These are phyloP conservation scores for Argya squamiceps DNA, from an alignment of 2,797 vertebrate genomes.

Conservation along the genomic window DNA sequence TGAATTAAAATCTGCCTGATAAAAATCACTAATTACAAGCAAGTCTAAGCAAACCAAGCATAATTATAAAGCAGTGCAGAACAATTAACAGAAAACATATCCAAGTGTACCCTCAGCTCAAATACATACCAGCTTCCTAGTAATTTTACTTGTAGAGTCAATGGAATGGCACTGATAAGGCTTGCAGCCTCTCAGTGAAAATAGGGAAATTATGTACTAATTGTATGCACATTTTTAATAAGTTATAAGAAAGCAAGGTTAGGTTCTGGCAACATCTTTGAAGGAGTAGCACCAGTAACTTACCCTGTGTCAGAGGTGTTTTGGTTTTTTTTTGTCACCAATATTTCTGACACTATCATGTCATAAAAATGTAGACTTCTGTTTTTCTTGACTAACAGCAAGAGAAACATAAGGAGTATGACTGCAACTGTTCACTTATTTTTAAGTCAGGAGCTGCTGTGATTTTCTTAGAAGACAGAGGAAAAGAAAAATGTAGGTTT, in stretches of 20 bases:
- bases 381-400: background rate
- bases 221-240: slow-evolving; percentile 9
- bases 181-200: background rate
- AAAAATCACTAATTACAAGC: background rate
- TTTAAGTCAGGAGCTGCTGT: background rate
- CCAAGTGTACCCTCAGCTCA: background rate
- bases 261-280: background rate
- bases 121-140: background rate
- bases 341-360: background rate
- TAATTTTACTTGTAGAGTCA: background rate
- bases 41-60: background rate
- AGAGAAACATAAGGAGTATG: background rate
- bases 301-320: background rate
- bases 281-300: background rate
- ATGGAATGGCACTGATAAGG: background rate
- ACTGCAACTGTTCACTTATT: background rate
- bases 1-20: background rate
- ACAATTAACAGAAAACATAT: background rate
- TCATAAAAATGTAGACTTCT: background rate
- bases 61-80: background rate
- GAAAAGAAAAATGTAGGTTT: background rate
- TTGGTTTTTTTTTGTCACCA: background rate
- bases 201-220: background rate
- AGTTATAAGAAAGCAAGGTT: background rate
- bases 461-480: background rate